Evolutionary conservation across 2,888 invertebrate genomes (phyloP), one percentile per base, ranked within the genome.

Genomic region (Fragum sueziense): DNA sequence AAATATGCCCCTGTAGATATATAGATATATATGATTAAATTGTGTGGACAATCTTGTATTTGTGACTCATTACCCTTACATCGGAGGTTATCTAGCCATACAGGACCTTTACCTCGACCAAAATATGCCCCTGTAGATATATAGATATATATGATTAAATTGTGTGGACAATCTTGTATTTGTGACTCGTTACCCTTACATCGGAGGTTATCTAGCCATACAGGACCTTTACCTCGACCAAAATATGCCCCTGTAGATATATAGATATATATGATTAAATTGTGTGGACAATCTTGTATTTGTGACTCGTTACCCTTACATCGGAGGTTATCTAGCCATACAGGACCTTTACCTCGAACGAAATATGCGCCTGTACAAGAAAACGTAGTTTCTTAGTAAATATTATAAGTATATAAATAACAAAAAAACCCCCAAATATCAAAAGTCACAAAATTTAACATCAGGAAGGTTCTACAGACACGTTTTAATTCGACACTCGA

Each of bases 51-150:
- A 25, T 88, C 85, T 27, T 85, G 75, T 9, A 89, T 68, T 27
- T 71, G 59, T 2, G 79, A 70, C 68, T 89, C 88, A 20, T 83
- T 83, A 6, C 88, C 89, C 17, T 27, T 31, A 80, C 89, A 89
- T 20, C 86, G 62, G 7, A 89, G 71, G 73, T 88, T 88, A 70
- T 88, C 89, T 70, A 88, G 37, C 86, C 90, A 92, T 14, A 91
- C 89, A 6, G 88, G 88, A n/a, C 90, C 91, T n/a, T 79, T 82
- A 17, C 88, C 88, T 34, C 82, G 73, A 9, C 88, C 87, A 77
- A 86, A 88, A n/a, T 73, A 69, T 20, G 85, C 86, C 34, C 79
- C 84, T 65, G 11, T 9, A 65, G 41, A 65, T 0, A 33, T n/a
- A n/a, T n/a, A n/a, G n/a, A n/a, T n/a, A n/a, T n/a, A n/a, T n/a